Evolutionary conservation across 2,797 vertebrate species (phyloP).

Genomic region (Chaetodon trifasciatus): DNA sequence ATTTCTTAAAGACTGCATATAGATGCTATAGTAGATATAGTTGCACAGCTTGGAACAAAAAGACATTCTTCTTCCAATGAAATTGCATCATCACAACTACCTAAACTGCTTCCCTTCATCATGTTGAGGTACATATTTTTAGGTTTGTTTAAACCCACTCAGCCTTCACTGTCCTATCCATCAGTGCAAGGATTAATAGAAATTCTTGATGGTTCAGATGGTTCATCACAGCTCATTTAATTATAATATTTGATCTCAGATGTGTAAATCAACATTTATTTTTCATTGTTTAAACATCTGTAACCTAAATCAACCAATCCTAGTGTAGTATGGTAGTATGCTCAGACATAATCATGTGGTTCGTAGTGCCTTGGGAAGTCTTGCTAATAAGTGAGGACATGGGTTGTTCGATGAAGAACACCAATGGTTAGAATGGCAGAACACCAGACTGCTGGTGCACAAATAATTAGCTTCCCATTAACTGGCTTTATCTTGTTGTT

Average conservation of each 20-base stretch:
- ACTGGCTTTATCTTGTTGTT: conserved; percentile 29
- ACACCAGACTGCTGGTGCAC: conserved; percentile 21
- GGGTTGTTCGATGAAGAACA: not conserved
- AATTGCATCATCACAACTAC: too few species aligned
- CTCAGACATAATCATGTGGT: conserved; percentile 19
- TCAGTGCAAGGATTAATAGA: not conserved
- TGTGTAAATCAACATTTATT: not conserved
- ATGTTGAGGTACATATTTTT: not conserved
- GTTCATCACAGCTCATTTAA: not conserved
- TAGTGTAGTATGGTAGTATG: not conserved
- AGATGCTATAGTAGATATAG: too few species aligned
- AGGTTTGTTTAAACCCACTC: not conserved
- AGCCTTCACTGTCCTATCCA: not conserved
- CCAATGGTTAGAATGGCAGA: conserved; percentile 13
- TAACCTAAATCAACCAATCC: not conserved
- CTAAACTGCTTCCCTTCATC: not conserved
- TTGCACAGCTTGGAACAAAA: too few species aligned
- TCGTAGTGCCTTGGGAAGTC: conserved; percentile 4
- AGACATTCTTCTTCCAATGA: too few species aligned
- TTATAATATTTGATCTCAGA: not conserved
- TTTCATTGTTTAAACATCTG: not conserved
- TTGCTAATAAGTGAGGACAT: conserved; percentile 26
- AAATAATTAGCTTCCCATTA: conserved; percentile 44
- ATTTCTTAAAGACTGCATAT: too few species aligned
- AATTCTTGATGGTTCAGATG: not conserved